Conservation (phyloP, 2,113 vertebrate genomes). For the Syrrhaptes paradoxus region DNA sequence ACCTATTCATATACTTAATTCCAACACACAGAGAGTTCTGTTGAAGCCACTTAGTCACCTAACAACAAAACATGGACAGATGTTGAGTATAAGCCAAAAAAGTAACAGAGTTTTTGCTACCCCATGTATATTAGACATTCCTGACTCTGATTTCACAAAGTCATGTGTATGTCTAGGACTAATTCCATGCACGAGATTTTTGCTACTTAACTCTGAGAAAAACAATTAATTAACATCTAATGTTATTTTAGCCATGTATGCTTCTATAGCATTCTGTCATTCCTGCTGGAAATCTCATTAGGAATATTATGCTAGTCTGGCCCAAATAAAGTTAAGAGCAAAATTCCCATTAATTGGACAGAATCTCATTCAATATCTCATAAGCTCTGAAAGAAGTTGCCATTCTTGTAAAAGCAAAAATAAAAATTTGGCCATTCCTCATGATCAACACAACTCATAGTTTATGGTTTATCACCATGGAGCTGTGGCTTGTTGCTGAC, state of each 20-base stretch:
- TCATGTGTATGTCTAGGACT: not conserved
- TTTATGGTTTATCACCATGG: not conserved
- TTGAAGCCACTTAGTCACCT: not conserved
- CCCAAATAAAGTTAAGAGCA: not conserved
- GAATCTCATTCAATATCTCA: not conserved
- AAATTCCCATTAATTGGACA: not conserved
- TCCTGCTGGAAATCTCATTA: not conserved
- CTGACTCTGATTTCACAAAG: not conserved
- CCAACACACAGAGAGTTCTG: not conserved
- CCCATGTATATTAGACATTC: not conserved
- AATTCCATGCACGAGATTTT: not conserved
- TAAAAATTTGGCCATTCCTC: not conserved
- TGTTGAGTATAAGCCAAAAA: not conserved
- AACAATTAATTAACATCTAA: not conserved
- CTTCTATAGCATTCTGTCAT: not conserved
- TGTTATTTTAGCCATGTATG: not conserved
- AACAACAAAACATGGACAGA: not conserved
- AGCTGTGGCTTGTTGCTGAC: not conserved
- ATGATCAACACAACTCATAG: not conserved
- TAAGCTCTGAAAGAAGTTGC: not conserved
- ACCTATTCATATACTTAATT: not conserved
- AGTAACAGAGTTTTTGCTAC: not conserved
- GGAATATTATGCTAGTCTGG: not conserved
- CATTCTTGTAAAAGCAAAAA: not conserved
- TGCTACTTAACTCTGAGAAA: not conserved